These are phyloP conservation scores for Drosophila punjabiensis DNA, from an alignment of 1,140 invertebrate genomes.

Conservation along the genomic window DNA sequence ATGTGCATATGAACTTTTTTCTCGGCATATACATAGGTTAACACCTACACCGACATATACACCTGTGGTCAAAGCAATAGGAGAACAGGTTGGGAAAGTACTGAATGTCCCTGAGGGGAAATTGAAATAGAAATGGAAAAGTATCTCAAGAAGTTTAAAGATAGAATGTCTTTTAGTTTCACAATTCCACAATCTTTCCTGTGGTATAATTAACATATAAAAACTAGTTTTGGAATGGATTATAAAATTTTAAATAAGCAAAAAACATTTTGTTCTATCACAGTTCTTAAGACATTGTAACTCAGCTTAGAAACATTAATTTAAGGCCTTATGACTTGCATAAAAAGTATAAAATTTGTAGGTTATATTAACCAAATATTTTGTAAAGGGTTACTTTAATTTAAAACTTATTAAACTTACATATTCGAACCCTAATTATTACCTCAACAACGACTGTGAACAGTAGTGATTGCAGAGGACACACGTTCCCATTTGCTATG, in stretches of 20 bases:
- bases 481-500: constrained; percentile 11
- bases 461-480: background rate
- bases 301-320: too few species aligned
- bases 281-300: background rate
- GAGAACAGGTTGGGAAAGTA: background rate
- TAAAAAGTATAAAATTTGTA: too few species aligned
- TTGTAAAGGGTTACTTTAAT: too few species aligned
- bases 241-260: background rate
- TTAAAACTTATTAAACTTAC: background rate
- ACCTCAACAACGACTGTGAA: background rate
- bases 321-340: background rate
- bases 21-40: constrained; percentile 12
- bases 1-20: constrained; percentile 22
- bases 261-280: too few species aligned
- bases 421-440: background rate
- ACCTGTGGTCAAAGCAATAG: constrained; percentile 26
- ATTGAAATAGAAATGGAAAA: background rate
- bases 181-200: background rate
- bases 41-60: background rate
- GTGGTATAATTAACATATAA: background rate
- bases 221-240: background rate
- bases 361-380: background rate
- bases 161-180: background rate
- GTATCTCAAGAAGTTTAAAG: background rate
- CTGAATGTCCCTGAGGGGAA: background rate